A percentile compares a stretch with the other conserved stretches of the same genome.
Evolutionary conservation across 1,140 invertebrate genomes (phyloP).

Genomic region (Chelonus insularis): DNA sequence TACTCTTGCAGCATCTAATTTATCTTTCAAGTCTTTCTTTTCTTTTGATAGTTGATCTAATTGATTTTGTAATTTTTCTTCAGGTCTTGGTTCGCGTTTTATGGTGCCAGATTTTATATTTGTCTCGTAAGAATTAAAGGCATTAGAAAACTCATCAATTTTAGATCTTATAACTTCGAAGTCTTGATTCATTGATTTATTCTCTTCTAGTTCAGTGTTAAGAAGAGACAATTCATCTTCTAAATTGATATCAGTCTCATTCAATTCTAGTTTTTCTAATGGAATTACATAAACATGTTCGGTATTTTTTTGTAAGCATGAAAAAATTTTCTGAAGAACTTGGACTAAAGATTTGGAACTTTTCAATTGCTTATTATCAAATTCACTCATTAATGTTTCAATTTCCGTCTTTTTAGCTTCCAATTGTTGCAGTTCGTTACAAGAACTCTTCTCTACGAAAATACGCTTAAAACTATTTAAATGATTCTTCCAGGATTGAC

Average conservation of each 20-base stretch:
- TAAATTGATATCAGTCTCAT: constrained; percentile 26
- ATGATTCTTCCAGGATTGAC: constrained; percentile 34
- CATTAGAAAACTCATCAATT: constrained; percentile 36
- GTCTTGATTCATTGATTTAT: constrained; percentile 29
- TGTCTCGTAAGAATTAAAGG: constrained; percentile 31
- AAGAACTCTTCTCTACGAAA: constrained; percentile 30
- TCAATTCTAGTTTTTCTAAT: constrained; percentile 1
- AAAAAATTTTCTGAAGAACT: constrained; percentile 36
- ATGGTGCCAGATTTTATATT: constrained; percentile 33
- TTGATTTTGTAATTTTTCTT: constrained; percentile 43
- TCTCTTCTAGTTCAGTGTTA: constrained; percentile 34
- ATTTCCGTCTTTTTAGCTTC: constrained; percentile 32
- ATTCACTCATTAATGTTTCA: constrained; percentile 31
- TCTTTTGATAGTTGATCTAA: constrained; percentile 42
- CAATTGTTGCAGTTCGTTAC: constrained; percentile 40
- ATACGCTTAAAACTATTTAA: constrained; percentile 29
- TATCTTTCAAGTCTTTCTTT: constrained; percentile 44
- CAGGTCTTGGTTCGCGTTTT: constrained; percentile 36
- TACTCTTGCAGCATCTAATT: constrained; percentile 39
- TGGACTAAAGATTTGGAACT: constrained; percentile 35
- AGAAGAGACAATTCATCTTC: constrained; percentile 34
- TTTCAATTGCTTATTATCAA: constrained; percentile 30
- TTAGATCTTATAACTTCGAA: constrained; percentile 33
- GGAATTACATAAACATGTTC: constrained; percentile 5
- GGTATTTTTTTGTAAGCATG: constrained; percentile 39